Evolutionary conservation across 1,140 invertebrate species (phyloP).

Genomic region (Trachymyrmex cornetzi): DNA sequence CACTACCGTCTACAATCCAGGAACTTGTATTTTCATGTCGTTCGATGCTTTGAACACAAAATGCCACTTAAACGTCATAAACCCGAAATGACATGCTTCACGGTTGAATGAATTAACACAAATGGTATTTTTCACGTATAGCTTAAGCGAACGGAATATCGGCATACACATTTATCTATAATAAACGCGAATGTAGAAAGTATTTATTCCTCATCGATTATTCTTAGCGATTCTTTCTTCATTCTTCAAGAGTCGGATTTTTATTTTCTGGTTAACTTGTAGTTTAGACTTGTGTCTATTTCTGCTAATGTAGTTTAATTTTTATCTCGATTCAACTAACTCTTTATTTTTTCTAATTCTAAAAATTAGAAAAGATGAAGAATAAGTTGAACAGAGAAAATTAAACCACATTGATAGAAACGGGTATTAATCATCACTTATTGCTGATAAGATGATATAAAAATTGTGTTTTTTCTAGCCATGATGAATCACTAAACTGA

Average conservation of each 20-base stretch:
- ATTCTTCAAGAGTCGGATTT: neutral
- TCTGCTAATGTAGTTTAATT: too few species aligned
- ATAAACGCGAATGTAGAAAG: neutral
- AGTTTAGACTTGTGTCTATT: too few species aligned
- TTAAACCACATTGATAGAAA: too few species aligned
- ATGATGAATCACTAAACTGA: too few species aligned
- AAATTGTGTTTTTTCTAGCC: too few species aligned
- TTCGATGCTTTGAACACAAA: constrained; percentile 40
- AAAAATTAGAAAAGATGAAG: too few species aligned
- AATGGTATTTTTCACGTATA: neutral
- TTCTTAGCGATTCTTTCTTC: neutral
- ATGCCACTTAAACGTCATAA: constrained; percentile 50
- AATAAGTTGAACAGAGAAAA: too few species aligned
- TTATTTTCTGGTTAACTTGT: too few species aligned
- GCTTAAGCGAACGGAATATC: neutral
- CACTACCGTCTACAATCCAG: neutral
- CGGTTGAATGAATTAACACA: constrained; percentile 47
- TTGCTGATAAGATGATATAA: too few species aligned
- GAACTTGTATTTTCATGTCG: constrained; percentile 44
- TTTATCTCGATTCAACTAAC: too few species aligned
- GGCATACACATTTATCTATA: neutral
- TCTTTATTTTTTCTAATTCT: too few species aligned
- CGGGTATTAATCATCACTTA: too few species aligned
- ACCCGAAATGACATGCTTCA: constrained; percentile 47
- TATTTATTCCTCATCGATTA: neutral